Conservation (phyloP, 2,113 vertebrate species). For the Neotragus pygmaeus region DNA sequence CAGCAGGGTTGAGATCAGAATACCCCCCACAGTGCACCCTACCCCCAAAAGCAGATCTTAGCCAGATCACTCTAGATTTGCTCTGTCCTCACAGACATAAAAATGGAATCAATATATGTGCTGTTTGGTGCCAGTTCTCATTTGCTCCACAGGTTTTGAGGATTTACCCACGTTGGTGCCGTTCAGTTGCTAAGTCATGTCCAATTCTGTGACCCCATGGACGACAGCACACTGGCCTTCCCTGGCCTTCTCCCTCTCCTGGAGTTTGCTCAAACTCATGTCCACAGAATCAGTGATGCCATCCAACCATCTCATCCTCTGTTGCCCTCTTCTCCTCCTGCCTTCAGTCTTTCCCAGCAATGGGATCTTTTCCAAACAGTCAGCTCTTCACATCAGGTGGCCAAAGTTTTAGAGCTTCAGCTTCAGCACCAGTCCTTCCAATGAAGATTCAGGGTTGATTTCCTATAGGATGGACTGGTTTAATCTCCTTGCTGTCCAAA, state of each 20-base stretch:
- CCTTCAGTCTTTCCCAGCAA: background rate
- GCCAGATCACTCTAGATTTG: background rate
- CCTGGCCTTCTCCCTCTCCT: background rate
- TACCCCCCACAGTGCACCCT: background rate
- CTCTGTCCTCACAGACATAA: background rate
- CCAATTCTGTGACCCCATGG: background rate
- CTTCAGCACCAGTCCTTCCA: background rate
- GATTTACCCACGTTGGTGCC: background rate
- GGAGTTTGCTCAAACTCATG: background rate
- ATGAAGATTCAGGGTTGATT: background rate
- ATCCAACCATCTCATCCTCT: background rate
- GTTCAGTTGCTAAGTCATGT: background rate
- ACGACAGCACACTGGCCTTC: background rate
- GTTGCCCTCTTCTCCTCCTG: background rate
- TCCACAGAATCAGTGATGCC: background rate
- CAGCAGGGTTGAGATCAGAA: background rate
- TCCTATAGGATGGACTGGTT: background rate
- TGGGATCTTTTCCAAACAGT: background rate
- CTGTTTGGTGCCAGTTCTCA: background rate
- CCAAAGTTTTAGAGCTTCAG: background rate
- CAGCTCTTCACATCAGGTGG: background rate
- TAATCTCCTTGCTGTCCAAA: background rate
- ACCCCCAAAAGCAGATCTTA: background rate
- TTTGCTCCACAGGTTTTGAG: background rate
- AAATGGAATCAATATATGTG: background rate